Evolutionary conservation across 2,888 invertebrate genomes (phyloP).

Genomic region (Macaria liturata): DNA sequence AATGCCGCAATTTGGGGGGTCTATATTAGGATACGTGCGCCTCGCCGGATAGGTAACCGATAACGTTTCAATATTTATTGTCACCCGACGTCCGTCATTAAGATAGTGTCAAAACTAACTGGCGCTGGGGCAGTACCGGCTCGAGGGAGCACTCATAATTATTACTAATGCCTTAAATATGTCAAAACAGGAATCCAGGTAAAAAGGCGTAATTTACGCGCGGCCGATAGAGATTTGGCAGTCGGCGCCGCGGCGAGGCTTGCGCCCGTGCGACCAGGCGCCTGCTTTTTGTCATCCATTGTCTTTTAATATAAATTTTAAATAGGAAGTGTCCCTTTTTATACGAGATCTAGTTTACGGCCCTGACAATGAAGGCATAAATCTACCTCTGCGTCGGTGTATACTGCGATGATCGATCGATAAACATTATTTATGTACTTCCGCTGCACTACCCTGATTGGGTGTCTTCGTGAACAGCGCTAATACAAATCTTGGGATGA

Average conservation of each 20-base stretch:
- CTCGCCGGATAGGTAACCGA: constrained; percentile 71
- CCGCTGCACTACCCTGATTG: constrained; percentile 64
- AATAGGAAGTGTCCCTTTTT: constrained; percentile 83
- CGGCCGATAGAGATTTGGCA: constrained; percentile 82
- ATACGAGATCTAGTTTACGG: constrained; percentile 82
- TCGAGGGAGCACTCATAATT: constrained; percentile 79
- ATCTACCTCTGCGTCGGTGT: constrained; percentile 76
- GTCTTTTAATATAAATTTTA: constrained; percentile 83
- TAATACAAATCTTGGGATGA: constrained; percentile 60
- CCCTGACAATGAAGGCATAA: constrained; percentile 81
- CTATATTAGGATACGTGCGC: constrained; percentile 68
- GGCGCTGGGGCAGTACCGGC: constrained; percentile 68
- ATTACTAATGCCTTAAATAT: constrained; percentile 84
- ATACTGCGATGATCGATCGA: constrained; percentile 79
- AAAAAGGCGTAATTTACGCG: constrained; percentile 83
- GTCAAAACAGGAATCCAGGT: constrained; percentile 84
- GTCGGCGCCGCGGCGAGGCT: constrained; percentile 70
- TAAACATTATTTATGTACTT: constrained; percentile 82
- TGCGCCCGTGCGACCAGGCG: constrained; percentile 70
- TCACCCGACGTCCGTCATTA: constrained; percentile 80
- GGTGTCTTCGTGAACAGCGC: constrained; percentile 54
- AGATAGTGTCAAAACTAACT: constrained; percentile 82
- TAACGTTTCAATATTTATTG: constrained; percentile 82
- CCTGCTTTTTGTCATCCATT: constrained; percentile 82
- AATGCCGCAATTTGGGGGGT: constrained; percentile 67